Evolutionary conservation across 2,113 vertebrate species (phyloP), one percentile per base, ranked within the genome.

Genomic region (Lota lota): DNA sequence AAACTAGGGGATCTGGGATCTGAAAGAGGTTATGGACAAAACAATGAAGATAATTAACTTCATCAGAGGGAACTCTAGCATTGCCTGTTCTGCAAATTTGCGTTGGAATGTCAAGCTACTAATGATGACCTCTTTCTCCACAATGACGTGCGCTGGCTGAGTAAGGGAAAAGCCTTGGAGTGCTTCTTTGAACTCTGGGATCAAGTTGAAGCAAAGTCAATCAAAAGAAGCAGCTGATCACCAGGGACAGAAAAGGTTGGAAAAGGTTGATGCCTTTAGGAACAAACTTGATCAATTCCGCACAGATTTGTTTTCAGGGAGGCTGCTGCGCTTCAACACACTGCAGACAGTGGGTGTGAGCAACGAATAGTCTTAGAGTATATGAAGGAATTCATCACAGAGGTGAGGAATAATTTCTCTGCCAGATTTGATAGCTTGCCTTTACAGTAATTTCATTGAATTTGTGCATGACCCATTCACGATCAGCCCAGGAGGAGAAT

Each of bases 1-100:
- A 60, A 8, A 22, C 19, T 60, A 21, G 21, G 21, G 58, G 7
- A 33, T 33, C 28, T 33, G 19, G 20, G 58, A 60, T 21, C 58
- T 60, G 22, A 61, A 61, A 28, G 22, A 11, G 12, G 60, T 62
- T 62, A 62, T 62, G 60, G 60, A 62, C 24, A 62, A 62, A 62
- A 18, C 24, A 18, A 28, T 62, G 60, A 62, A 62, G 24, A 18
- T 28, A 33, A 62, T 62, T 62, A 33, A n/a, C n/a, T 7, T 28
- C 5, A 28, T 62, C 22, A 62, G 22, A 33, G 60, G 22, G 22
- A 62, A 24, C 16, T 28, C 60, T 22, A 62, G 60, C 22, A 62
- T 28, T 15, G 22, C 22, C 60, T 62, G 24, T 62, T 62, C 60
- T 22, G 22, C 22, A 28, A 33, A 62, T 36, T 62, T 62, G 61